These are phyloP conservation scores for Bimastos eiseni DNA, from an alignment of 2,888 invertebrate species.

Conservation along the genomic window DNA sequence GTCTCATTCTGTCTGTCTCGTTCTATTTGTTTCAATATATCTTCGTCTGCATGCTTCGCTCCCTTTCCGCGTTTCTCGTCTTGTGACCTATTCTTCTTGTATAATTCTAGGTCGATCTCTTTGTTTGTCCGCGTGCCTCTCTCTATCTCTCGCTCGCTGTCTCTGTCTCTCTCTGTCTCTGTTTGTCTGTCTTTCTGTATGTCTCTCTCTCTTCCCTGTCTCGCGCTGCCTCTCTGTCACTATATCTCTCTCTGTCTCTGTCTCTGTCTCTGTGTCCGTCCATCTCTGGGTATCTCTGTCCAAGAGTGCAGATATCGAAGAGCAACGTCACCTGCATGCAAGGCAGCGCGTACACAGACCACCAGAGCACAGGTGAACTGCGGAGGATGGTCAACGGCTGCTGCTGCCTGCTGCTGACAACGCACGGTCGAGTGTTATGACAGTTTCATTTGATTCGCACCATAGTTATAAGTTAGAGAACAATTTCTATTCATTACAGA, in stretches of 20 bases:
- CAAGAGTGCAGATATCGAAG: neutral
- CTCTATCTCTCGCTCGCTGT: neutral
- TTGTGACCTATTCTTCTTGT: neutral
- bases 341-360: neutral
- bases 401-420: neutral
- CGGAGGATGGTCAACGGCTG: neutral
- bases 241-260: neutral
- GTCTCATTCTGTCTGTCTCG: neutral
- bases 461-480: neutral
- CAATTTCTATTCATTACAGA: neutral
- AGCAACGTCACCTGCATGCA: neutral
- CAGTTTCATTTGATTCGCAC: neutral
- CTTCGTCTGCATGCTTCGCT: neutral
- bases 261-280: neutral
- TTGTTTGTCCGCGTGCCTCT: neutral
- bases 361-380: neutral
- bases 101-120: neutral
- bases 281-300: neutral
- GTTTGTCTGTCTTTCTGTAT: neutral
- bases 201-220: neutral
- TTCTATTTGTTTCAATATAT: neutral
- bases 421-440: too few relatives aligned
- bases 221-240: neutral
- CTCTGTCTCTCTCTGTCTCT: neutral
- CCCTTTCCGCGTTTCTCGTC: neutral